Evolutionary conservation across 2,113 vertebrate species (phyloP), one percentile per base, ranked within the genome.

Genomic region (Chauna torquata): DNA sequence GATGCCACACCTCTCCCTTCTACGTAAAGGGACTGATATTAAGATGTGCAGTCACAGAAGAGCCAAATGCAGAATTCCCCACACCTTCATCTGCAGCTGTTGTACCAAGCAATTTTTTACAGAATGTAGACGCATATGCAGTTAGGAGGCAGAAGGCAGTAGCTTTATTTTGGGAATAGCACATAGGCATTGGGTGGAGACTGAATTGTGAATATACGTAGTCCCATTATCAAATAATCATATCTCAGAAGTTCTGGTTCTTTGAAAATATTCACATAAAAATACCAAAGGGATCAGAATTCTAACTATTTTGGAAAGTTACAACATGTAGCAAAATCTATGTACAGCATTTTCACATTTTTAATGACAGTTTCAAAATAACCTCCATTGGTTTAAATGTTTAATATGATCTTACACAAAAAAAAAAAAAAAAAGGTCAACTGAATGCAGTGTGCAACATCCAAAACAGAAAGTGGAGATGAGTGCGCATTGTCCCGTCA

Each of bases 161-260:
- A 92, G 91, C 94, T 98, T 98, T 97, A 98, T 98, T 98, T 80
- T 19, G 58, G 96, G 95, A 65, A 42, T 6, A 92, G 90, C 85
- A 94, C 75, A 61, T 12, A 64, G 90, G 86, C 66, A 54, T 64
- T 8, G 79, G 86, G 89, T 24, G 69, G 91, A 96, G 91, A 59
- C 83, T 32, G n/a, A 72, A 36, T 1, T 28, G 72, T 20, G 70
- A 50, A 62, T 52, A 87, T 34, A 61, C 66, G 88, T 54, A 54
- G 11, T 77, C 89, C 77, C 47, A 0, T 96, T 92, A 87, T 90
- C 96, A 96, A 96, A 95, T 77, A 66, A 77, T 36, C 68, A 1
- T 45, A 20, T 2, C 69, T 40, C 55, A 47, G 83, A 62, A 86
- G 68, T 88, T n/a, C 90, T 62, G 86, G 34, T 18, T 88, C 91